phyloP scores from a whole-genome alignment of 53 echinoderm and acorn worm genomes.

The Patiria pectinifera region DNA sequence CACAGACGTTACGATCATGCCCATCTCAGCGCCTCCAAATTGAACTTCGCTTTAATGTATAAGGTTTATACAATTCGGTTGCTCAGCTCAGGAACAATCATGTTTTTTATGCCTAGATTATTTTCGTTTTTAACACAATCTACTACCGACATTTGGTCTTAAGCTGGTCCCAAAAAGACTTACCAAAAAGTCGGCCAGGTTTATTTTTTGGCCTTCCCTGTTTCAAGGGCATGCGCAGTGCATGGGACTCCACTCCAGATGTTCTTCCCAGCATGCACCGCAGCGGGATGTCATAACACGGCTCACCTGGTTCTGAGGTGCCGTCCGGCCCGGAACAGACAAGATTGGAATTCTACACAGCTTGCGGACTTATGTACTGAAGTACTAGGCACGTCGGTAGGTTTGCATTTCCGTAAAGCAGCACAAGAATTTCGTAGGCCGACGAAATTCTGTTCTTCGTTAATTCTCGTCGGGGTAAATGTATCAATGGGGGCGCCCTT shows the following conservation, averaged over 20 bases:
- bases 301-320: constrained; percentile 46
- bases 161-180: neutral
- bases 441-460: too few relatives aligned
- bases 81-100: too few relatives aligned
- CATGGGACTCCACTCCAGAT: constrained; percentile 50
- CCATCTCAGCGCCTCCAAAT: too few relatives aligned
- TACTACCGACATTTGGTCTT: neutral
- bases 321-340: neutral
- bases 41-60: too few relatives aligned
- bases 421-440: too few relatives aligned
- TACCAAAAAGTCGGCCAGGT: constrained; percentile 2
- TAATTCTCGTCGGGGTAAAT: too few relatives aligned
- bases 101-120: neutral
- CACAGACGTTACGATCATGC: too few relatives aligned
- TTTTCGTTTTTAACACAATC: neutral
- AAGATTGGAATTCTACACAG: neutral
- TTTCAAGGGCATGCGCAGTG: constrained; percentile 58
- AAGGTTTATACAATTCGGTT: too few relatives aligned
- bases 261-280: constrained; percentile 49
- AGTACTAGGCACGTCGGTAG: neutral
- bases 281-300: constrained; percentile 43
- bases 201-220: neutral
- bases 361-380: neutral
- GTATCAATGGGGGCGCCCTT: too few relatives aligned
- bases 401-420: too few relatives aligned